phyloP scores from a whole-genome alignment of 2,888 invertebrate species.

The Megaustenia siamemsis region DNA sequence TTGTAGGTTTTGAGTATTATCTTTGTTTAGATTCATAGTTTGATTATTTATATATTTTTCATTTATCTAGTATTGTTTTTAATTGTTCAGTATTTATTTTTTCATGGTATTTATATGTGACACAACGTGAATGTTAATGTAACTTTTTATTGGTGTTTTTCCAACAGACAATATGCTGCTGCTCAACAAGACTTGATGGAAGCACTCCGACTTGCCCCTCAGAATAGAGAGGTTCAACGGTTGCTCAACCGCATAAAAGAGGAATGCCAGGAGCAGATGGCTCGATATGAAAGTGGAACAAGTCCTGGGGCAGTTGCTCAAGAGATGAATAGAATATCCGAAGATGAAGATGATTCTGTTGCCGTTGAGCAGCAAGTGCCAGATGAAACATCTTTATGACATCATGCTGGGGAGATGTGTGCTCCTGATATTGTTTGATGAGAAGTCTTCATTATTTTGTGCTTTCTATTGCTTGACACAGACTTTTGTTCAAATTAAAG shows the following conservation, averaged over 20 bases:
- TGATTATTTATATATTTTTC: too few relatives aligned
- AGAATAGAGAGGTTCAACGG: constrained; percentile 87
- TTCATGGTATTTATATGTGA: too few relatives aligned
- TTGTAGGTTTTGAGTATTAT: too few relatives aligned
- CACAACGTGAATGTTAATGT: too few relatives aligned
- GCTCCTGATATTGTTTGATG: constrained; percentile 28
- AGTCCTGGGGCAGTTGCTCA: constrained; percentile 22
- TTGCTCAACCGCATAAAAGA: constrained; percentile 88
- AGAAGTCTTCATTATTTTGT: background rate
- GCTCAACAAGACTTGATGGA: constrained; percentile 91
- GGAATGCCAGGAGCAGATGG: constrained; percentile 81
- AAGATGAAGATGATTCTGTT: constrained; percentile 60
- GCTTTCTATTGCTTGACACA: background rate
- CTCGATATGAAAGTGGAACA: constrained; percentile 55
- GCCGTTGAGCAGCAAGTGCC: constrained; percentile 51
- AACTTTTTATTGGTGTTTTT: background rate
- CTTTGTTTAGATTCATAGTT: too few relatives aligned
- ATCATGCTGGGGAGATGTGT: constrained; percentile 13
- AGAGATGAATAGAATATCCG: constrained; percentile 62
- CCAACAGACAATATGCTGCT: constrained; percentile 76
- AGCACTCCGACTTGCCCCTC: constrained; percentile 87
- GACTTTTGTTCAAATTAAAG: too few relatives aligned
- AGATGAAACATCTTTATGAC: constrained; percentile 57
- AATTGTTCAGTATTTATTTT: too few relatives aligned
- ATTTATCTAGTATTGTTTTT: too few relatives aligned